phyloP scores from a whole-genome alignment of 2,113 vertebrate species.

The rabbit (Oryctolagus cuniculus) region DNA sequence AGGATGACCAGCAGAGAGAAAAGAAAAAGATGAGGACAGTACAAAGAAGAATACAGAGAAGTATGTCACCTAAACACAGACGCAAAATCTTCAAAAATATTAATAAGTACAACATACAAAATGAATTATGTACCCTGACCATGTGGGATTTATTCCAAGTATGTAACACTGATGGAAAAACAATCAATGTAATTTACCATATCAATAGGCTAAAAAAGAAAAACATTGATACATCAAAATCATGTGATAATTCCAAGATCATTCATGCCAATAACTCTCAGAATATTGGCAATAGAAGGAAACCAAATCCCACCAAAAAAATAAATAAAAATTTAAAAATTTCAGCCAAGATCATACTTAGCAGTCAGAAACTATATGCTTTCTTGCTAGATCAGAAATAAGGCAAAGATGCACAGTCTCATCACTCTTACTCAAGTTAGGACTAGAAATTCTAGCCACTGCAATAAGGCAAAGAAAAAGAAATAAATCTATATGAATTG shows the following conservation, averaged over 20 bases:
- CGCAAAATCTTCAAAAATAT: not conserved
- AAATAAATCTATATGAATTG: not conserved
- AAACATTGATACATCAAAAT: not conserved
- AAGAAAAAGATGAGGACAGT: not conserved
- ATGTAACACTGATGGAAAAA: not conserved
- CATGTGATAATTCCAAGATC: not conserved
- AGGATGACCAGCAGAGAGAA: not conserved
- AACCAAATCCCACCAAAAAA: not conserved
- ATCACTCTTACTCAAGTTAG: not conserved
- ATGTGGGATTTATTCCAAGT: slow-evolving; percentile 11
- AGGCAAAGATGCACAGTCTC: not conserved
- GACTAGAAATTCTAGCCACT: not conserved
- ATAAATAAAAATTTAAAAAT: not conserved
- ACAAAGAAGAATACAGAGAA: not conserved
- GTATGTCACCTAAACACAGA: not conserved
- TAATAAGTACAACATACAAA: not conserved
- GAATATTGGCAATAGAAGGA: not conserved
- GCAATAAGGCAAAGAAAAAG: not conserved
- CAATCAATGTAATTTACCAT: not conserved
- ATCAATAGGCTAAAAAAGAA: not conserved
- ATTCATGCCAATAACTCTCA: not conserved
- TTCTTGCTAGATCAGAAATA: slow-evolving; percentile 22
- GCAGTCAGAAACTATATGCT: not conserved
- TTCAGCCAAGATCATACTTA: not conserved
- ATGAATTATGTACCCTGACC: not conserved